These are phyloP conservation scores for Coelopa frigida DNA, from an alignment of 1,140 invertebrate genomes.

Conservation along the genomic window DNA sequence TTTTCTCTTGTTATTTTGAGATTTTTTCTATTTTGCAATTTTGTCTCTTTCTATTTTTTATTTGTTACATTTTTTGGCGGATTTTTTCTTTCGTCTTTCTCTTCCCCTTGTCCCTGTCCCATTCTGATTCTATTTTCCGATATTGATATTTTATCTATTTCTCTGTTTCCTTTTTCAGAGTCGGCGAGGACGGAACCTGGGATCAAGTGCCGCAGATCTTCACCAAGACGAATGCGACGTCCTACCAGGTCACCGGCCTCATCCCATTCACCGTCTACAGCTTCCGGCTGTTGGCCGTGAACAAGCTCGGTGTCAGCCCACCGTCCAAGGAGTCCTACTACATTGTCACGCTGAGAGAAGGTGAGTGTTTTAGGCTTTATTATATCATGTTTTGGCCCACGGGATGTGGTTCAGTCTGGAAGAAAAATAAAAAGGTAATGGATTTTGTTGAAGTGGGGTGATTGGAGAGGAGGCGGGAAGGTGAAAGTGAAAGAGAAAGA, in stretches of 20 bases:
- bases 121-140: background rate
- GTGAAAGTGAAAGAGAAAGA: no score
- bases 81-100: background rate
- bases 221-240: constrained; percentile 59
- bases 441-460: no score
- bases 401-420: no score
- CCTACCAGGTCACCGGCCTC: constrained; percentile 57
- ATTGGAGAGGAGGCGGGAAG: no score
- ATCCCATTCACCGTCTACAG: constrained; percentile 69
- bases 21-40: no score
- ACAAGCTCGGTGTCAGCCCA: constrained; percentile 59
- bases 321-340: constrained; percentile 69
- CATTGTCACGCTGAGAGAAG: constrained; percentile 67
- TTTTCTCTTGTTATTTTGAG: no score
- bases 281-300: constrained; percentile 65
- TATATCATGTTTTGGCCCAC: no score
- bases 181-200: constrained; percentile 60
- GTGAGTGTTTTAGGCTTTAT: constrained; percentile 53
- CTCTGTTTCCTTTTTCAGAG: constrained; percentile 47
- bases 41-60: no score
- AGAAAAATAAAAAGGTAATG: background rate
- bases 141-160: constrained; percentile 15
- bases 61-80: no score
- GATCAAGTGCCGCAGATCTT: constrained; percentile 55
- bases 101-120: background rate